Base-by-base conservation (phyloP, 1,140 invertebrate genomes). In the Eubasilissa regina region DNA sequence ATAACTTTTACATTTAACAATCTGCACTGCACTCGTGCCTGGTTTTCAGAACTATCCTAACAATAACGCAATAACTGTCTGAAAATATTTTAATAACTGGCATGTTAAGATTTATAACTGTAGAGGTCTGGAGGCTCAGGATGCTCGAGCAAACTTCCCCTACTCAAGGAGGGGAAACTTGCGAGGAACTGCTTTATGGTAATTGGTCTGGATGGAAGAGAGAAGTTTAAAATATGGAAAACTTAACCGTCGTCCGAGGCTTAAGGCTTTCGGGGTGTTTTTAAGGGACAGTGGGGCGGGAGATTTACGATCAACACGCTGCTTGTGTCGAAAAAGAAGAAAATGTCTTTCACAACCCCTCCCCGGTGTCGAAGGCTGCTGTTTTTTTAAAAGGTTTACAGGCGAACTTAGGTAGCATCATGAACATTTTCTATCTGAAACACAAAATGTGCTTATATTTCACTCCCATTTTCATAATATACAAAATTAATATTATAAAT, bases 31-130 rank as follows among this genome's bases (percentile, higher is more conserved):
- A 35, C 6, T 35, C 25, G 25, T 3, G 25, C 6, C 25, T 15
- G 8, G 48, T 51, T 15, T 15, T 51, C 48, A 1, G 9, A 51
- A 51, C 48, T 51, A 51, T n/a, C n/a, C n/a, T 51, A 12, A 35
- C 60, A 11, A 6, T 64, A 11, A 17, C 64, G 64, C 44, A 68
- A 68, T 68, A 68, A 68, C 35, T 68, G 64, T 68, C 64, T 45
- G 64, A n/a, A 47, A 68, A 68, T 47, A 47, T 68, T 68, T 68
- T 68, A 68, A 68, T 68, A 68, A 68, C 64, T 44, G 64, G 64
- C 44, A 68, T 68, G 64, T 68, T 68, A 15, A n/a, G 64, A 68
- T 68, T 68, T 68, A 68, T 44, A 47, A 47, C 64, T 68, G 15
- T 6, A 62, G 25, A n/a, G 13, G 60, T 25, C 12, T 68, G n/a